These are phyloP conservation scores for Potorous gilbertii DNA, from an alignment of 2,797 vertebrate genomes.

Conservation along the genomic window DNA sequence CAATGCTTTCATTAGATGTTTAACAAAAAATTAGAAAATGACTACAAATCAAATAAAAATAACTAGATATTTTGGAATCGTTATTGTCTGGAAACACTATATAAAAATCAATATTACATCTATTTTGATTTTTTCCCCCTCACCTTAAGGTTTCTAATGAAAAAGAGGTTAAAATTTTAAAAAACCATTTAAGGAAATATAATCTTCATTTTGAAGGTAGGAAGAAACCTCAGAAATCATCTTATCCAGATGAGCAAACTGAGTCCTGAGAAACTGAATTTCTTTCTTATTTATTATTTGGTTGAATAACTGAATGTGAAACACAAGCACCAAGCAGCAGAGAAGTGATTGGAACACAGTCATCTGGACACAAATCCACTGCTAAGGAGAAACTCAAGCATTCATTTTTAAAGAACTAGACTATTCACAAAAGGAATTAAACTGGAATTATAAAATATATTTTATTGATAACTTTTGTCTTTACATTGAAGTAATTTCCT, in stretches of 20 bases:
- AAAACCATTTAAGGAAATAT: background rate
- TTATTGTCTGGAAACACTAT: background rate
- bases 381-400: background rate
- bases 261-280: background rate
- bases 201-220: background rate
- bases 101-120: background rate
- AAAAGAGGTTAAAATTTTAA: background rate
- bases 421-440: background rate
- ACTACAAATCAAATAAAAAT: background rate
- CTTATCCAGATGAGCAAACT: background rate
- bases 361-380: background rate
- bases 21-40: background rate
- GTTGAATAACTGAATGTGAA: background rate
- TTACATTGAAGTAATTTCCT: background rate
- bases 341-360: background rate
- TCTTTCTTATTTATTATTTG: background rate
- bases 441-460: background rate
- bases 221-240: background rate
- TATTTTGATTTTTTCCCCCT: background rate
- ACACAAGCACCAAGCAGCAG: background rate
- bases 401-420: background rate
- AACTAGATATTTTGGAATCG: background rate
- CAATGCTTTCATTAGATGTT: background rate
- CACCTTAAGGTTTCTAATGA: background rate
- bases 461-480: background rate